phyloP scores from a whole-genome alignment of 2,797 vertebrate genomes.

The Danio tinwini region DNA sequence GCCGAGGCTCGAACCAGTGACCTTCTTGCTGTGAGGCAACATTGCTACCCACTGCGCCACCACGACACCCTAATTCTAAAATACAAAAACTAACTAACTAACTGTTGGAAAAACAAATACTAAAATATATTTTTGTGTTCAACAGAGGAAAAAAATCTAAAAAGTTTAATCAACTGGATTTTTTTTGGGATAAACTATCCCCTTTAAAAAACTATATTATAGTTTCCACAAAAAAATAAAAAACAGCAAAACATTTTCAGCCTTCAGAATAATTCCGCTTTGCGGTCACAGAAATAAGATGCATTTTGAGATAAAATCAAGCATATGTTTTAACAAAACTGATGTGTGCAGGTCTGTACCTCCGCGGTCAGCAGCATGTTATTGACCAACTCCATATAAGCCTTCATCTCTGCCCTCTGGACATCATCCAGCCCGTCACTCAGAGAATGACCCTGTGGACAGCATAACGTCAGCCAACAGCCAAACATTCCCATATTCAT shows the following conservation, averaged over 20 bases:
- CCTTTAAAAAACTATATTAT: neutral
- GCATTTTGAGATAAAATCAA: neutral
- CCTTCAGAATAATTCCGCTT: too few relatives aligned
- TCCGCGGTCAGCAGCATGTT: slow-evolving; percentile 97
- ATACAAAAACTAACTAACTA: too few relatives aligned
- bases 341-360: slow-evolving; percentile 73
- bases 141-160: too few relatives aligned
- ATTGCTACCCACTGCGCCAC: too few relatives aligned
- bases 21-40: too few relatives aligned
- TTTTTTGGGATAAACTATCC: too few relatives aligned
- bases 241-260: neutral
- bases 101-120: too few relatives aligned
- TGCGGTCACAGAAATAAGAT: neutral
- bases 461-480: neutral
- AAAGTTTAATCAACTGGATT: too few relatives aligned
- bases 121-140: too few relatives aligned
- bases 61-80: too few relatives aligned
- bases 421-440: slow-evolving; percentile 94
- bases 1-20: too few relatives aligned
- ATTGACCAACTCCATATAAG: slow-evolving; percentile 98
- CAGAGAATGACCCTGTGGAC: slow-evolving; percentile 90
- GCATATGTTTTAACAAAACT: neutral
- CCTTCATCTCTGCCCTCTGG: slow-evolving; percentile 98
- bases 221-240: neutral
- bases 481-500: neutral